A percentile compares a stretch with the other conserved stretches of the same genome.
Conservation (phyloP, 2,113 vertebrate genomes). For the Ardeotis arabs region DNA sequence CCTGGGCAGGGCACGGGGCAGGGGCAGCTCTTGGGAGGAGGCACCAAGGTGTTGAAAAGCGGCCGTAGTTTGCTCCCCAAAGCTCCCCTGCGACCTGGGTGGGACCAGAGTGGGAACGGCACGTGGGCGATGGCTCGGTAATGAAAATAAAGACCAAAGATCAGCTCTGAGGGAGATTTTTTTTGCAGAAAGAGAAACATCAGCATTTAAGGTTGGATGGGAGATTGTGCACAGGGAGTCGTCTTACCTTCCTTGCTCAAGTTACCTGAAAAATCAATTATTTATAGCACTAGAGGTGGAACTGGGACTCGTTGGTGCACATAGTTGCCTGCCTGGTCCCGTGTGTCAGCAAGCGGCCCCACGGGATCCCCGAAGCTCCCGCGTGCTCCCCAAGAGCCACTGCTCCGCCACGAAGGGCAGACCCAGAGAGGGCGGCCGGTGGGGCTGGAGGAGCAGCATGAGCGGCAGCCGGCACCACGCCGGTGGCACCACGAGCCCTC, state of each 20-base stretch:
- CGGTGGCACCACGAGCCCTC: neutral
- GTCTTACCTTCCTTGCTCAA: neutral
- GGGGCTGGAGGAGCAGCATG: rapidly evolving
- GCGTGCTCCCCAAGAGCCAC: rapidly evolving
- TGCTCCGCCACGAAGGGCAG: neutral
- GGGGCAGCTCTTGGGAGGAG: neutral
- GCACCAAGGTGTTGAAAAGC: neutral
- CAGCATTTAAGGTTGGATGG: neutral
- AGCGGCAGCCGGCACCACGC: rapidly evolving
- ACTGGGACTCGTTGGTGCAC: neutral
- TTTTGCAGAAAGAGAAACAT: neutral
- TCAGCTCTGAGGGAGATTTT: neutral
- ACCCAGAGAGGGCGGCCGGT: rapidly evolving
- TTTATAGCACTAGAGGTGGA: neutral
- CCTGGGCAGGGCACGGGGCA: neutral
- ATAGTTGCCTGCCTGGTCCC: neutral
- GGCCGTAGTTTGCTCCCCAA: neutral
- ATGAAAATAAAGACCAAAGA: neutral
- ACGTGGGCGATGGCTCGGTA: rapidly evolving
- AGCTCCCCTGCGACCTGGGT: neutral
- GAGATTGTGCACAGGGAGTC: neutral
- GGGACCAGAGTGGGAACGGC: neutral
- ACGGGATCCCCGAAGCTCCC: neutral
- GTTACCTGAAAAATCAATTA: conserved; percentile 1
- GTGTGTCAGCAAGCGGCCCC: neutral